Percentiles rank a stretch among this genome's conserved stretches.
These are phyloP conservation scores for Zaprionus davidi DNA, from an alignment of 1,140 invertebrate species.

Conservation along the genomic window DNA sequence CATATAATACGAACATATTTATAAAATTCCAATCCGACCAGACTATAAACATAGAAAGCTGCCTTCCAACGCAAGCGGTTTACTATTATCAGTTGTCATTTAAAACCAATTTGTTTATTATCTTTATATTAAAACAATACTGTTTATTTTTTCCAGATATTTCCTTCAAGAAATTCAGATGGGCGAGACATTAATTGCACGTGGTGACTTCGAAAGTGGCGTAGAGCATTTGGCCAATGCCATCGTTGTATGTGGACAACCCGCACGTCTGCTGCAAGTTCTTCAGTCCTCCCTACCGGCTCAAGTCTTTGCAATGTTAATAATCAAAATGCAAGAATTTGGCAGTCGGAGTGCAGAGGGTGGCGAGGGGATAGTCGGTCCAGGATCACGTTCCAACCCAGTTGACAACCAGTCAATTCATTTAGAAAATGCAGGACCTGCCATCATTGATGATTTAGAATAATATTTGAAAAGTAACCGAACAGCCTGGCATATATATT, in stretches of 20 bases:
- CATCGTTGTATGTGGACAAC: slow-evolving; percentile 97
- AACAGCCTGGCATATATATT: slow-evolving; percentile 56
- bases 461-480: slow-evolving; percentile 57
- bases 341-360: slow-evolving; percentile 71
- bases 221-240: slow-evolving; percentile 98
- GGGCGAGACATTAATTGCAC: slow-evolving; percentile 94
- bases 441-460: slow-evolving; percentile 77
- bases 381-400: slow-evolving; percentile 41
- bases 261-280: slow-evolving; percentile 94
- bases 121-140: background rate
- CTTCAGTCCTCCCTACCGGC: slow-evolving; percentile 97
- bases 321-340: slow-evolving; percentile 91
- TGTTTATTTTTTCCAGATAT: slow-evolving; percentile 71
- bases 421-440: slow-evolving; percentile 60
- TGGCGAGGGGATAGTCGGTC: slow-evolving; percentile 55
- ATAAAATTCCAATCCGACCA: too few relatives aligned
- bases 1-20: too few relatives aligned
- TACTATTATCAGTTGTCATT: too few relatives aligned
- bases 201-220: slow-evolving; percentile 94
- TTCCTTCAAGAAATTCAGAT: slow-evolving; percentile 89
- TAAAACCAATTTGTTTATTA: background rate
- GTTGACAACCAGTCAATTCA: slow-evolving; percentile 55
- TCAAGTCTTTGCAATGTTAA: slow-evolving; percentile 94
- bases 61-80: too few relatives aligned
- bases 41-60: too few relatives aligned